phyloP scores from a whole-genome alignment of 1,140 invertebrate species.

The Drosophila repletoides region DNA sequence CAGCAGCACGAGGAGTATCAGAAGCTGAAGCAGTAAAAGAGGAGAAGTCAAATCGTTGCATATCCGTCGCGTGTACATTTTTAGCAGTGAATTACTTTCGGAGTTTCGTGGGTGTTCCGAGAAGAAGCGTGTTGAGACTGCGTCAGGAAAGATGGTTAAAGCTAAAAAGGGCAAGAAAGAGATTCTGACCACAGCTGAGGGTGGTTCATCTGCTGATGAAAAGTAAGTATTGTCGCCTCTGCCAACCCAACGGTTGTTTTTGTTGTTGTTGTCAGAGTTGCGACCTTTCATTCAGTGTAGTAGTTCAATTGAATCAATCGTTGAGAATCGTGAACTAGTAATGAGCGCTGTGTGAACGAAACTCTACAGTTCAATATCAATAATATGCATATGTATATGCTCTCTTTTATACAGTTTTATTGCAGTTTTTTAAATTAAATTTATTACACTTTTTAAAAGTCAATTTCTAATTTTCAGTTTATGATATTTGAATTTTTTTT shows the following conservation, averaged over 20 bases:
- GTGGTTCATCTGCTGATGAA: slow-evolving; percentile 74
- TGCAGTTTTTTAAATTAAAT: too few relatives aligned
- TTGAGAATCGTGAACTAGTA: too few relatives aligned
- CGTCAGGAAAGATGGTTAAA: slow-evolving; percentile 82
- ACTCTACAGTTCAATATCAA: too few relatives aligned
- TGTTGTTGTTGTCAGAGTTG: background rate
- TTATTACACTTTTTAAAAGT: too few relatives aligned
- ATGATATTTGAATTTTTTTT: too few relatives aligned
- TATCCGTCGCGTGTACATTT: slow-evolving; percentile 68
- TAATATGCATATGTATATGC: too few relatives aligned
- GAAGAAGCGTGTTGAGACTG: slow-evolving; percentile 81
- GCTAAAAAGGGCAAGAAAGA: slow-evolving; percentile 83
- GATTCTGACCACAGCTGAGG: slow-evolving; percentile 72
- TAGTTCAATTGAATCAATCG: too few relatives aligned
- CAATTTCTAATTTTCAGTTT: too few relatives aligned
- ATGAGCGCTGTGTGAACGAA: too few relatives aligned
- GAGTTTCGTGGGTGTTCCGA: slow-evolving; percentile 63
- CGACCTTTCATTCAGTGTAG: too few relatives aligned
- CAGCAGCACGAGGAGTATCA: background rate
- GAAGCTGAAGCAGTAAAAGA: background rate
- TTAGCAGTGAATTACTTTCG: slow-evolving; percentile 74
- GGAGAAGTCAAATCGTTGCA: slow-evolving; percentile 13
- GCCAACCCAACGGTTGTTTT: background rate
- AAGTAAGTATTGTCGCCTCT: too few relatives aligned
- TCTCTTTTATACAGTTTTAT: too few relatives aligned